Evolutionary conservation across 2,113 vertebrate species (phyloP).

Genomic region (Cygnus buccinator): DNA sequence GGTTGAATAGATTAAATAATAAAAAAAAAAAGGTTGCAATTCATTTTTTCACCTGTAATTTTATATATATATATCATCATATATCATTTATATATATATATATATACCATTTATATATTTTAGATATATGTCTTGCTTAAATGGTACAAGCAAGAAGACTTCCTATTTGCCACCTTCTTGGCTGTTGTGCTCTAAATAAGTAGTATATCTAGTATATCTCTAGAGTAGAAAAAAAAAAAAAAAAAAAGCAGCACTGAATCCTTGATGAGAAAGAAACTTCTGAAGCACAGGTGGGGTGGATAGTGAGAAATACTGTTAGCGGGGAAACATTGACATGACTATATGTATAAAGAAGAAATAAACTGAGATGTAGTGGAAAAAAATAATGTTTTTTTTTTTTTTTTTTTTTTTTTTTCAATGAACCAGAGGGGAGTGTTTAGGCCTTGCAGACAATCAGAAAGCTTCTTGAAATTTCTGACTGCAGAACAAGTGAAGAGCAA

Average conservation of each 20-base stretch:
- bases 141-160: accelerated
- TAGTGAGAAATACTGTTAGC: neutral
- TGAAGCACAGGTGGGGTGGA: neutral
- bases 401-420: neutral
- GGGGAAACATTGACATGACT: neutral
- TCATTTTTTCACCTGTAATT: neutral
- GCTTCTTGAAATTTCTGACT: neutral
- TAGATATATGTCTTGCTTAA: neutral
- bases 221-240: neutral
- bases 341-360: neutral
- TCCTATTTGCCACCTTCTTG: neutral
- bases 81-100: too few relatives aligned
- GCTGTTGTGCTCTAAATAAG: neutral
- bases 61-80: neutral
- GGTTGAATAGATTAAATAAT: neutral
- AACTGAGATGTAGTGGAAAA: accelerated
- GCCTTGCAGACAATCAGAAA: neutral
- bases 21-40: neutral
- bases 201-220: neutral
- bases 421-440: neutral
- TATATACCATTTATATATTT: too few relatives aligned
- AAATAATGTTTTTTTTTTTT: neutral
- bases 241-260: neutral
- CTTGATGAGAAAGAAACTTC: neutral
- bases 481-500: neutral